These are phyloP conservation scores for Beroe forskalii DNA, from an alignment of 37 sponge, comb jelly and placozoan genomes.

Conservation along the genomic window DNA sequence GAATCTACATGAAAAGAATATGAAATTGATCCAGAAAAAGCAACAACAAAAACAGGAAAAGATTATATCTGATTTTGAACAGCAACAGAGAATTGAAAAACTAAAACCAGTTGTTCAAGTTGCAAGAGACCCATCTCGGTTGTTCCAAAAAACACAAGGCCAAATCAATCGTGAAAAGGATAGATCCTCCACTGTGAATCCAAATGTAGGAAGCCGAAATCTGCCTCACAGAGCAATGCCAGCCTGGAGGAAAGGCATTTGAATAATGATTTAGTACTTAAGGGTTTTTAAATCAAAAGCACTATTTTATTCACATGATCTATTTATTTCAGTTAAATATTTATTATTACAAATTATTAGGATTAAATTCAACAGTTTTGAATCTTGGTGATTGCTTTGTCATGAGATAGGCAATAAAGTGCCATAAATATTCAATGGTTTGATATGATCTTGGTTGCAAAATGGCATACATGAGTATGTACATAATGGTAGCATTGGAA, in stretches of 20 bases:
- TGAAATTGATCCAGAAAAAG: conserved; percentile 21
- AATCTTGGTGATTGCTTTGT: too few species aligned
- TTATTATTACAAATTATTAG: too few species aligned
- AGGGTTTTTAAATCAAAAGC: too few species aligned
- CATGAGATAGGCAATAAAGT: too few species aligned
- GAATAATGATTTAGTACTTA: too few species aligned
- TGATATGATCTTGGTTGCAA: too few species aligned
- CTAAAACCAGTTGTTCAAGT: neutral
- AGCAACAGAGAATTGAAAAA: conserved; percentile 22
- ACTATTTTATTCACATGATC: too few species aligned
- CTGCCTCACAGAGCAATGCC: conserved; percentile 43
- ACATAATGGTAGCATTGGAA: too few species aligned
- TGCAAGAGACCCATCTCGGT: neutral
- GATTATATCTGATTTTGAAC: conserved; percentile 39
- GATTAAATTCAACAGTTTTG: too few species aligned
- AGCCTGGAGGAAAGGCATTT: conserved; percentile 25
- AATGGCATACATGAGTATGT: too few species aligned
- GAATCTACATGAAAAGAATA: conserved; percentile 25
- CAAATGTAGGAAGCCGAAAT: conserved; percentile 11
- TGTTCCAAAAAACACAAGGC: conserved; percentile 28
- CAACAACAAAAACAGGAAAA: conserved; percentile 19
- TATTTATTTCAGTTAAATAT: too few species aligned
- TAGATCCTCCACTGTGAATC: neutral
- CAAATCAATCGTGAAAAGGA: conserved; percentile 40
- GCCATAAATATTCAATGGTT: too few species aligned